Percentiles rank a stretch among this genome's conserved stretches.
These are phyloP conservation scores for Erpobdella octoculata DNA, from an alignment of 2,888 invertebrate species.

Conservation along the genomic window DNA sequence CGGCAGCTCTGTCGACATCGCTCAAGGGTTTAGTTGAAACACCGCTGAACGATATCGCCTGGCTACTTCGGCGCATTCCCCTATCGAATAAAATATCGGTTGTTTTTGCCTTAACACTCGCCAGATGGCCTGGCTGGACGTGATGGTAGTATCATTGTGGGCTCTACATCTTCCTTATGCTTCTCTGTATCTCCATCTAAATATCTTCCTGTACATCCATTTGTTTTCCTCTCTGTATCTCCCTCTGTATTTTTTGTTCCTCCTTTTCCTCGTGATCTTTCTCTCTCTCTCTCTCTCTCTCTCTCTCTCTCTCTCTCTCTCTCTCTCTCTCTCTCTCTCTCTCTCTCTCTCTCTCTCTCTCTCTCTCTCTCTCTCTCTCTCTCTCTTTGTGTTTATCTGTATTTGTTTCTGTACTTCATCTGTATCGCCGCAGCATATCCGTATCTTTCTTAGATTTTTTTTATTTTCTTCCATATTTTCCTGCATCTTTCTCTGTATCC, in stretches of 20 bases:
- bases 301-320: not conserved
- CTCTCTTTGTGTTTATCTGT: not conserved
- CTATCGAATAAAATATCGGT: not conserved
- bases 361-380: slow-evolving; percentile 1
- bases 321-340: not conserved
- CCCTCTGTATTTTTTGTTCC: not conserved
- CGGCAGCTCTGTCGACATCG: too few relatives aligned
- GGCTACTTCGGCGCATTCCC: not conserved
- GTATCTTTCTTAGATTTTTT: not conserved
- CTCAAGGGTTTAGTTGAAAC: not conserved
- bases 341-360: slow-evolving; percentile 1
- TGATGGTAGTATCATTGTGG: not conserved
- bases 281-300: slow-evolving; percentile 1
- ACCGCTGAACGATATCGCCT: not conserved
- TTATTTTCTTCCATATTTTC: not conserved
- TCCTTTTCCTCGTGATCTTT: too few relatives aligned
- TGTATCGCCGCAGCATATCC: not conserved
- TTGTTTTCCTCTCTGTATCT: not conserved
- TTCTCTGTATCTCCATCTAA: not conserved
- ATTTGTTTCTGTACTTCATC: not conserved
- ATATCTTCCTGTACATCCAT: not conserved
- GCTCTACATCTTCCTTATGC: not conserved
- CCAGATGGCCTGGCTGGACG: slow-evolving; percentile 11
- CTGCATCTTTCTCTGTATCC: not conserved
- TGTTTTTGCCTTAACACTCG: slow-evolving; percentile 26